Percentiles rank a stretch among this genome's conserved stretches.
Evolutionary conservation across 2,888 invertebrate species (phyloP).

Genomic region (Nephrotoma appendiculata): DNA sequence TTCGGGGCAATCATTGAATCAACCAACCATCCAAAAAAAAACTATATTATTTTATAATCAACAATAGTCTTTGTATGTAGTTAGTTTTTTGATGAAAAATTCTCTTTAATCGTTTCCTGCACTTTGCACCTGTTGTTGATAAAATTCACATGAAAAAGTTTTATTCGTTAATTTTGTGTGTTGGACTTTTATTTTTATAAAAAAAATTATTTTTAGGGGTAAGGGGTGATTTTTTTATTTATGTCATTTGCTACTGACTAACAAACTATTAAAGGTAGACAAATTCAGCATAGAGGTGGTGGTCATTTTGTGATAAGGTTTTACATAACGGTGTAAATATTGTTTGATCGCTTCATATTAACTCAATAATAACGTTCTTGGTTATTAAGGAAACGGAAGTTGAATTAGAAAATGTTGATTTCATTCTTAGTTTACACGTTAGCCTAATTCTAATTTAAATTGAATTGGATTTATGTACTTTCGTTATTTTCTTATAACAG

Average conservation of each 20-base stretch:
- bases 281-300: not conserved
- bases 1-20: not conserved
- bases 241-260: not conserved
- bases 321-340: not conserved
- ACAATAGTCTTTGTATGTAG: not conserved
- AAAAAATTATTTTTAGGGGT: not conserved
- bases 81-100: not conserved
- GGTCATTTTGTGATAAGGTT: not conserved
- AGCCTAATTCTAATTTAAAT: too few relatives aligned
- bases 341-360: not conserved
- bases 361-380: too few relatives aligned
- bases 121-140: slow-evolving; percentile 4
- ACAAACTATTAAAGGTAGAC: not conserved
- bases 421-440: too few relatives aligned
- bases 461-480: too few relatives aligned
- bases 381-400: too few relatives aligned
- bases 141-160: not conserved
- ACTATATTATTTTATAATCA: not conserved
- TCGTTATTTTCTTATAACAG: too few relatives aligned
- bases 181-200: not conserved
- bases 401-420: too few relatives aligned
- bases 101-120: slow-evolving; percentile 5
- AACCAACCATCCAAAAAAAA: not conserved
- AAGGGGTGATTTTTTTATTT: not conserved
- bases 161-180: not conserved